Percentiles rank a stretch among this genome's conserved stretches.
phyloP scores from a whole-genome alignment of 2,888 invertebrate genomes.

The Trilocha varians region DNA sequence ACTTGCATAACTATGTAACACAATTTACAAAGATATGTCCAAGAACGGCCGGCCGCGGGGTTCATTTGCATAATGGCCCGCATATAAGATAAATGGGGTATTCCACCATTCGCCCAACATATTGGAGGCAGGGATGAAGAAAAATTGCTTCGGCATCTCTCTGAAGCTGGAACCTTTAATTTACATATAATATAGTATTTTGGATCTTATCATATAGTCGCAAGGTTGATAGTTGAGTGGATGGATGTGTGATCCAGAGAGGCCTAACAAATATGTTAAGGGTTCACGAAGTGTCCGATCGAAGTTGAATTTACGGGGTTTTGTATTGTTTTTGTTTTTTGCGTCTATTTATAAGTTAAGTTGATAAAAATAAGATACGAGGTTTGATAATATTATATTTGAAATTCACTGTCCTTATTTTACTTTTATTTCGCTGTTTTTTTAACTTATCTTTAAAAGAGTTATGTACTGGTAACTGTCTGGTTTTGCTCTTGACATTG shows the following conservation, averaged over 20 bases:
- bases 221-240: constrained; percentile 14
- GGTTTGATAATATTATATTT: too few species aligned
- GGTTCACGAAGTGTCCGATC: constrained; percentile 33
- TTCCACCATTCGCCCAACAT: constrained; percentile 49
- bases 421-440: too few species aligned
- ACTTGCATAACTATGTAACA: constrained; percentile 8
- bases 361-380: neutral
- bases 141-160: constrained; percentile 49
- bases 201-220: constrained; percentile 13
- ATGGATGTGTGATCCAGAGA: constrained; percentile 13
- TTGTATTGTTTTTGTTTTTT: constrained; percentile 1
- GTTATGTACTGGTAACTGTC: too few species aligned
- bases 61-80: constrained; percentile 55
- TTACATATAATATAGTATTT: constrained; percentile 25
- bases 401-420: too few species aligned
- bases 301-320: constrained; percentile 24
- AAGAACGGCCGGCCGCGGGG: constrained; percentile 20
- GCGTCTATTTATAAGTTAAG: too few species aligned
- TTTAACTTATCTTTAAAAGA: too few species aligned
- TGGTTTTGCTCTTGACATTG: too few species aligned
- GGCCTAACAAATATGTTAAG: constrained; percentile 40
- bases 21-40: constrained; percentile 21
- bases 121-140: constrained; percentile 54
- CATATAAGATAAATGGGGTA: constrained; percentile 49
- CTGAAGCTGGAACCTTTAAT: constrained; percentile 47